Percentiles rank a stretch among this genome's conserved stretches.
Conservation (phyloP, 2,113 vertebrate species). For the Numida meleagris region DNA sequence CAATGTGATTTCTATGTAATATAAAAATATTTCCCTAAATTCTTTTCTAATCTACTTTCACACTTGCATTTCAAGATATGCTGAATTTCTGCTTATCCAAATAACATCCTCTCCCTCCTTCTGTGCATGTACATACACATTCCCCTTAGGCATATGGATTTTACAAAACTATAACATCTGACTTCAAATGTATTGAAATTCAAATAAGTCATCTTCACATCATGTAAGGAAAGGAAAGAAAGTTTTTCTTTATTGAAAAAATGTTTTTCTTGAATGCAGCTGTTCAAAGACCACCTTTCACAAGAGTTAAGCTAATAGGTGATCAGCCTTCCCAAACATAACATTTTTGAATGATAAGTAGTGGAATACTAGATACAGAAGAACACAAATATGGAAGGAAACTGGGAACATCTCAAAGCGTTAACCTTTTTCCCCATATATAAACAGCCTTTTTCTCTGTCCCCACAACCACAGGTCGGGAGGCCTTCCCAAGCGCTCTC, state of each 20-base stretch:
- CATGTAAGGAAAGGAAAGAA: background rate
- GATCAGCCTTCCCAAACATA: background rate
- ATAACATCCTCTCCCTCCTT: background rate
- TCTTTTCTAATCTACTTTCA: background rate
- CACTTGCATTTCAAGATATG: background rate
- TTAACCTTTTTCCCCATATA: background rate
- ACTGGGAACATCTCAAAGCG: rapidly evolving
- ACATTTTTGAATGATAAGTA: background rate
- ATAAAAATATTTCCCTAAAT: background rate
- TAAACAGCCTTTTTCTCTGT: background rate
- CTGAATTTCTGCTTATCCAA: background rate
- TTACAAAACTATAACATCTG: background rate
- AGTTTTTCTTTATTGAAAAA: background rate
- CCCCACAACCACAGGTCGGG: background rate
- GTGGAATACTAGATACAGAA: background rate
- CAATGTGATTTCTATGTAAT: background rate
- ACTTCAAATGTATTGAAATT: background rate
- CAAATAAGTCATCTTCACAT: background rate
- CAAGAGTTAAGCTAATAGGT: background rate
- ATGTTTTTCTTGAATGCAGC: background rate
- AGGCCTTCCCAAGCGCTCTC: background rate
- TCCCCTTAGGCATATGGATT: background rate
- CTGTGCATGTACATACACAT: background rate
- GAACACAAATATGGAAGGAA: background rate
- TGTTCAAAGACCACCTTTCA: background rate